These are phyloP conservation scores for Apolygus lucorum DNA, from an alignment of 1,140 invertebrate genomes.

Conservation along the genomic window DNA sequence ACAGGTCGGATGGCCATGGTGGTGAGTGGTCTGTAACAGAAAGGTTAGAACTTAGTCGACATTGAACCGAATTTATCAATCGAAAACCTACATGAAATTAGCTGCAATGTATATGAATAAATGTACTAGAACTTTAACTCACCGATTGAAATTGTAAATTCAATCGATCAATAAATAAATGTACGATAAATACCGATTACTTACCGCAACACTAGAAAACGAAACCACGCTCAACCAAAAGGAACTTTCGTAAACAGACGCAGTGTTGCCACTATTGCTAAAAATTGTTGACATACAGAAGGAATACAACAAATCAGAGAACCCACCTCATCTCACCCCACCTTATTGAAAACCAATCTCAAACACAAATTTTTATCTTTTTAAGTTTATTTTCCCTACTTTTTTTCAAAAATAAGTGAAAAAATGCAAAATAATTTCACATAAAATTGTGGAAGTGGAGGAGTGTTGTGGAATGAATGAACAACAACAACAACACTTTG, in stretches of 20 bases:
- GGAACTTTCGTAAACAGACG: background rate
- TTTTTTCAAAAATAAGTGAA: no score
- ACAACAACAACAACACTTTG: no score
- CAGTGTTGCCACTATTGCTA: background rate
- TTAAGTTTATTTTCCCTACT: no score
- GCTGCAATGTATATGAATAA: background rate
- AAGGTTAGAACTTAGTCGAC: background rate
- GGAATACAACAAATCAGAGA: no score
- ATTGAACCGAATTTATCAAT: background rate
- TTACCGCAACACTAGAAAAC: background rate
- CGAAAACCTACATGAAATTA: background rate
- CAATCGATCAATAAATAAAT: background rate
- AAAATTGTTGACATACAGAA: no score
- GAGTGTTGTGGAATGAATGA: no score
- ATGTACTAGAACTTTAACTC: background rate
- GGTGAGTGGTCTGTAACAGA: background rate
- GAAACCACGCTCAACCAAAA: background rate
- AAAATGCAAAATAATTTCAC: no score
- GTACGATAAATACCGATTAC: background rate
- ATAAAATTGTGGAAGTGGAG: no score
- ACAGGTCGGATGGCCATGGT: constrained; percentile 80
- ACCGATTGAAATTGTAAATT: no score
- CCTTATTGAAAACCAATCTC: no score
- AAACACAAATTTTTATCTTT: no score
- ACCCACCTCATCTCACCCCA: no score